Percentiles rank a stretch among this genome's conserved stretches.
Evolutionary conservation across 2,888 invertebrate genomes (phyloP).

Genomic region (Glyphotaelius pellucidus): DNA sequence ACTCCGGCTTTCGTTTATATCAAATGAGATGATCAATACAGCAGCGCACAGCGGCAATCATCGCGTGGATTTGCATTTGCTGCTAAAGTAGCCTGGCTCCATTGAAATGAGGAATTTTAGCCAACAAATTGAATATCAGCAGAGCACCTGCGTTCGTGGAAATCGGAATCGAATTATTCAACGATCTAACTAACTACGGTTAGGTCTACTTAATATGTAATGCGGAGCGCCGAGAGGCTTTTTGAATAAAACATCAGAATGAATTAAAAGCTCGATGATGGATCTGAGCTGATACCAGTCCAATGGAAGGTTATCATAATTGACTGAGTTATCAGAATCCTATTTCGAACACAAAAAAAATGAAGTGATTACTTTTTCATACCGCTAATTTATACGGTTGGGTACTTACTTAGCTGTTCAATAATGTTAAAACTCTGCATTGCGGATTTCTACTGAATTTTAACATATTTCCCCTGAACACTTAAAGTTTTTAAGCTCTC

Average conservation of each 20-base stretch:
- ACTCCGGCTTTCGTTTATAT: not conserved
- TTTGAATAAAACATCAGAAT: not conserved
- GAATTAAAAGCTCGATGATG: not conserved
- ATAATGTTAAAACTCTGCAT: too few relatives aligned
- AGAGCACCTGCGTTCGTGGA: not conserved
- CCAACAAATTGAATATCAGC: conserved; percentile 1
- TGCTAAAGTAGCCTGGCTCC: not conserved
- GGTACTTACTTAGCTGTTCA: not conserved
- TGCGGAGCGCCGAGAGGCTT: not conserved
- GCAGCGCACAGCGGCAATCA: not conserved
- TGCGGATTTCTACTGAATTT: too few relatives aligned
- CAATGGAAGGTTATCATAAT: not conserved
- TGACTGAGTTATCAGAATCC: not conserved
- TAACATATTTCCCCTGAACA: too few relatives aligned
- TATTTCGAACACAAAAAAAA: not conserved
- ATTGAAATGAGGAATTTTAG: conserved; percentile 20
- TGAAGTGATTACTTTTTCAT: not conserved
- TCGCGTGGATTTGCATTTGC: conserved; percentile 16
- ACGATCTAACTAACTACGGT: not conserved
- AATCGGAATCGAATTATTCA: not conserved
- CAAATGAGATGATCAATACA: not conserved
- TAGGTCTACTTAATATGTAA: not conserved
- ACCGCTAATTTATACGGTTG: not conserved
- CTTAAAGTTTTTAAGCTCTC: too few relatives aligned
- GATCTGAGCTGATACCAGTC: not conserved